These are phyloP conservation scores for Petrosia ficiformis DNA, from an alignment of 37 sponge, comb jelly and placozoan genomes.

Conservation along the genomic window DNA sequence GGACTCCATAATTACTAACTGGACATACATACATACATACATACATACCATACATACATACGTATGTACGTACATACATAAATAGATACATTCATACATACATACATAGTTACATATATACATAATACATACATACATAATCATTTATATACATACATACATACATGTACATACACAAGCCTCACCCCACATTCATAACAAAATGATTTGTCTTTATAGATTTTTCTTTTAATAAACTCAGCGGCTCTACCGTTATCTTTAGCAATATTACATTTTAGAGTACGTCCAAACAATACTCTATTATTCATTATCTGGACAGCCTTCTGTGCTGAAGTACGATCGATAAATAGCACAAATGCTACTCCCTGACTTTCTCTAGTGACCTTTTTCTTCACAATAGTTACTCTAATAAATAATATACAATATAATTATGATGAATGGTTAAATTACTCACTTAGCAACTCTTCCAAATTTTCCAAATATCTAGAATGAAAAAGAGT, in stretches of 20 bases:
- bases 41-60: too few relatives aligned
- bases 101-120: too few relatives aligned
- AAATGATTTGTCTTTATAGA: slow-evolving; percentile 79
- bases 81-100: too few relatives aligned
- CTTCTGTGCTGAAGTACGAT: slow-evolving; percentile 63
- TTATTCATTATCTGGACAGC: slow-evolving; percentile 75
- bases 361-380: slow-evolving; percentile 87
- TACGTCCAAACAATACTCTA: slow-evolving; percentile 90
- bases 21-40: too few relatives aligned
- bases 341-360: slow-evolving; percentile 88
- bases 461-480: slow-evolving; percentile 89
- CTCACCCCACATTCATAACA: slow-evolving; percentile 94
- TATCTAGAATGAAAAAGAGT: slow-evolving; percentile 37
- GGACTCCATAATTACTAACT: not conserved
- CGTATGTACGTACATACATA: too few relatives aligned
- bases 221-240: slow-evolving; percentile 84
- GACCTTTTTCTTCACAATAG: slow-evolving; percentile 68
- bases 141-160: too few relatives aligned
- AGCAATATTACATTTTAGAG: slow-evolving; percentile 82
- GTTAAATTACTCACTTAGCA: slow-evolving; percentile 50
- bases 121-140: too few relatives aligned
- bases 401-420: slow-evolving; percentile 44
- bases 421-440: not conserved
- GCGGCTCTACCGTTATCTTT: slow-evolving; percentile 87
- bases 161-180: too few relatives aligned